These are phyloP conservation scores for Amphipoea lucens DNA, from an alignment of 2,888 invertebrate species.

Conservation along the genomic window DNA sequence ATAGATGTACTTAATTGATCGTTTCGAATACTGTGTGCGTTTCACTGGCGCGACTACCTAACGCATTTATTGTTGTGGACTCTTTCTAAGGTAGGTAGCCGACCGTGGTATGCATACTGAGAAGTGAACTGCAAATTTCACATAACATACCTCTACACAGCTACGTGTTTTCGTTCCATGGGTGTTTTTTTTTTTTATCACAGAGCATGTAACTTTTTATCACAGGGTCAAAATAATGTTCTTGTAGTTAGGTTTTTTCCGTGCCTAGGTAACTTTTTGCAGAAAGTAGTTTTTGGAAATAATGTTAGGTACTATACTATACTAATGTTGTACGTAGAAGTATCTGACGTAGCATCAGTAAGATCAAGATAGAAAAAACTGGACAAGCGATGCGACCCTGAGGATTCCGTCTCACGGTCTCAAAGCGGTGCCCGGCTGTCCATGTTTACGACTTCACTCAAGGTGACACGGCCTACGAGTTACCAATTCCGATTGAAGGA, in stretches of 20 bases:
- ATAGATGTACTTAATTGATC: constrained; percentile 71
- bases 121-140: constrained; percentile 78
- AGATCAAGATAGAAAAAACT: background rate
- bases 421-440: background rate
- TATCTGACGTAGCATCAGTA: background rate
- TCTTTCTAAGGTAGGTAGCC: constrained; percentile 75
- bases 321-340: no score
- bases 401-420: background rate
- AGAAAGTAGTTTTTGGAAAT: background rate
- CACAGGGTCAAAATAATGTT: constrained; percentile 10
- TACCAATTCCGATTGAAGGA: background rate
- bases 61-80: constrained; percentile 71
- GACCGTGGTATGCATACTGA: constrained; percentile 79
- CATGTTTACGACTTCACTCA: background rate
- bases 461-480: background rate
- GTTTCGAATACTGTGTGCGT: constrained; percentile 78
- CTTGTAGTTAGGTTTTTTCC: background rate
- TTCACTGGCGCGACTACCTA: constrained; percentile 76
- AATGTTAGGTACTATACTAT: background rate
- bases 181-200: background rate
- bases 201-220: background rate
- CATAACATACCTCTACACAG: constrained; percentile 66
- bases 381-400: background rate
- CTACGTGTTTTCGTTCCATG: constrained; percentile 32
- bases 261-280: background rate